Evolutionary conservation across 2,113 vertebrate genomes (phyloP).

Genomic region (Zeus faber): DNA sequence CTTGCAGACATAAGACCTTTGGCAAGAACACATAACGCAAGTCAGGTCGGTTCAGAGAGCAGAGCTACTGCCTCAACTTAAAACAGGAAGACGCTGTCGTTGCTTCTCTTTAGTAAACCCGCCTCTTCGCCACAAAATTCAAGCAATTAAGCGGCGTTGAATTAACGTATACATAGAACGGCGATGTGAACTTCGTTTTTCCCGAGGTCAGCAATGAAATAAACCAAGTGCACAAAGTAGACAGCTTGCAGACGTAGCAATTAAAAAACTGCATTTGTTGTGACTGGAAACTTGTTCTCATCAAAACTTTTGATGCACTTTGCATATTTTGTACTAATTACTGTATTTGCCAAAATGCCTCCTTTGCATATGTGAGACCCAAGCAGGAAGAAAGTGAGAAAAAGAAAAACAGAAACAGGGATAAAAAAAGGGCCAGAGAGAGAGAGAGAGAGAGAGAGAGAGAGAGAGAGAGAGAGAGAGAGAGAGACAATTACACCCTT

Average conservation of each 20-base stretch:
- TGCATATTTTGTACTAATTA: slow-evolving; percentile 59
- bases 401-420: slow-evolving; percentile 21
- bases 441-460: slow-evolving; percentile 28
- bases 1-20: slow-evolving; percentile 20
- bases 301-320: slow-evolving; percentile 56
- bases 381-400: slow-evolving; percentile 16
- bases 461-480: slow-evolving; percentile 5
- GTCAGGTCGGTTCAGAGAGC: slow-evolving; percentile 24
- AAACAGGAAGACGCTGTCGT: background rate
- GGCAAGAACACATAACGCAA: slow-evolving; percentile 12
- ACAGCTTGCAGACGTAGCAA: slow-evolving; percentile 18
- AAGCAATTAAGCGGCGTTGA: no score
- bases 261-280: slow-evolving; percentile 44
- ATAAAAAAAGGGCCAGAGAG: background rate
- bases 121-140: no score
- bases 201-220: no score
- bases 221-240: no score
- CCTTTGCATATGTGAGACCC: slow-evolving; percentile 59
- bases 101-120: no score
- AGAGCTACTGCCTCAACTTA: background rate
- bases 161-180: no score
- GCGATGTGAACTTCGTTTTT: no score
- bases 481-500: slow-evolving; percentile 28
- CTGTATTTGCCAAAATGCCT: slow-evolving; percentile 42
- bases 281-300: slow-evolving; percentile 42